These are phyloP conservation scores for Bothrops jararaca DNA, from an alignment of 2,113 vertebrate species.

Conservation along the genomic window DNA sequence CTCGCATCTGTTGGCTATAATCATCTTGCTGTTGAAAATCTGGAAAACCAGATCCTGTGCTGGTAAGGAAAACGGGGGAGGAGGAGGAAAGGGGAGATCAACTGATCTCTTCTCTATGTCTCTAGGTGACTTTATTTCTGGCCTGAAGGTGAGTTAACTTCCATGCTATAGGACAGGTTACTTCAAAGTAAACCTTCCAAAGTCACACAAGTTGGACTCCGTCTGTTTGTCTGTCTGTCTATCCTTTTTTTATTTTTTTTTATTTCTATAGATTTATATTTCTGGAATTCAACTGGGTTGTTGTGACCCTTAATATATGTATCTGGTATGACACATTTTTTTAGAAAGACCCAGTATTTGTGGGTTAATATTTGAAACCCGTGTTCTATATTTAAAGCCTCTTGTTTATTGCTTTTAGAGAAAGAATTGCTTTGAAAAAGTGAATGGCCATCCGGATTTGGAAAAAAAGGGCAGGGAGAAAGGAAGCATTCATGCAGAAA, in stretches of 20 bases:
- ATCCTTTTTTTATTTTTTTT: too few species aligned
- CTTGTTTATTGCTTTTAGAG: background rate
- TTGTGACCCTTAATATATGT: background rate
- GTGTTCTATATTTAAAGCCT: background rate
- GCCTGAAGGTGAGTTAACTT: background rate
- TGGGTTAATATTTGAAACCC: background rate
- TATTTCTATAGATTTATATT: background rate
- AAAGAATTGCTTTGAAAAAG: background rate
- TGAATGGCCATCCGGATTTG: background rate
- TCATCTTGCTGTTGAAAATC: slow-evolving; percentile 85
- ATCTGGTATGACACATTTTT: background rate
- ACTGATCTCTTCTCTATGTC: background rate
- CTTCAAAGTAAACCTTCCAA: background rate
- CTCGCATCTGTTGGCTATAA: slow-evolving; percentile 85
- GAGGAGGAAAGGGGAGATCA: background rate
- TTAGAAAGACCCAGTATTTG: background rate
- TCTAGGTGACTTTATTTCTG: background rate
- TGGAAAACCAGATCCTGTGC: slow-evolving; percentile 85
- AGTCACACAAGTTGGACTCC: background rate
- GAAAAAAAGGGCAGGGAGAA: background rate
- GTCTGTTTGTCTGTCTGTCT: background rate
- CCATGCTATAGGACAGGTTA: too few species aligned
- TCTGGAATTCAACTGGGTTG: background rate
- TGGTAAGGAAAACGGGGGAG: slow-evolving; percentile 66
- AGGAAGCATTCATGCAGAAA: background rate